Evolutionary conservation across 2,888 invertebrate species (phyloP).

Genomic region (Nezara viridula): DNA sequence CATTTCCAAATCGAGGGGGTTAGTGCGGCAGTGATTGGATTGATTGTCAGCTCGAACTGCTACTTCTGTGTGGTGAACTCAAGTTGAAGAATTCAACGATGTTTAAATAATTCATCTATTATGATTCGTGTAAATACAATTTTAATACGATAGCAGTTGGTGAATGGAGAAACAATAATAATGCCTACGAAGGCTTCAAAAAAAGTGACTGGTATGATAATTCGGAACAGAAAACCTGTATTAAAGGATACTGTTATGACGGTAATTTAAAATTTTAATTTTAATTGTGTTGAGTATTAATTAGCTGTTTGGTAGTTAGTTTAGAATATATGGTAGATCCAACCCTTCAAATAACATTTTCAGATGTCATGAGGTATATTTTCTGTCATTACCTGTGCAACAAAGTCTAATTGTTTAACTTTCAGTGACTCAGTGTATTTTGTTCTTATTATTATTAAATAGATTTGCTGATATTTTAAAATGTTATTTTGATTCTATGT

Average conservation of each 20-base stretch:
- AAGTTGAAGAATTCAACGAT: conserved; percentile 43
- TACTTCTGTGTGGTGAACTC: conserved; percentile 8
- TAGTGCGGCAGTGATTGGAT: conserved; percentile 61
- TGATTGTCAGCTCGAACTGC: conserved; percentile 61
- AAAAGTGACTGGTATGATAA: conserved; percentile 89
- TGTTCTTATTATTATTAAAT: not conserved
- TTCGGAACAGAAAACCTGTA: conserved; percentile 87
- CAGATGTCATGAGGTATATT: not conserved
- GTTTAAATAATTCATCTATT: conserved; percentile 30
- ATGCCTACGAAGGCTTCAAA: conserved; percentile 83
- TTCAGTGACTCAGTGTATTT: not conserved
- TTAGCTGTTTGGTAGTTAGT: not conserved
- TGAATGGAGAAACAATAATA: conserved; percentile 66
- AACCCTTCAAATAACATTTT: not conserved
- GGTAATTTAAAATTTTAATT: conserved; percentile 70
- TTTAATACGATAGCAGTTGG: conserved; percentile 27
- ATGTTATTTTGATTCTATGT: not conserved
- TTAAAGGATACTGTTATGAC: conserved; percentile 91
- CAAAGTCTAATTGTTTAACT: not conserved
- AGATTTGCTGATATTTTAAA: not conserved
- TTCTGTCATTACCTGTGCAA: not conserved
- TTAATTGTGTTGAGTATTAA: not conserved
- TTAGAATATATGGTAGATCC: not conserved
- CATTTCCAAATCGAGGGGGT: conserved; percentile 43
- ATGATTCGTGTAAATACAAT: conserved; percentile 13